Evolutionary conservation across 2,888 invertebrate genomes (phyloP).

Genomic region (Andrena bicolor): DNA sequence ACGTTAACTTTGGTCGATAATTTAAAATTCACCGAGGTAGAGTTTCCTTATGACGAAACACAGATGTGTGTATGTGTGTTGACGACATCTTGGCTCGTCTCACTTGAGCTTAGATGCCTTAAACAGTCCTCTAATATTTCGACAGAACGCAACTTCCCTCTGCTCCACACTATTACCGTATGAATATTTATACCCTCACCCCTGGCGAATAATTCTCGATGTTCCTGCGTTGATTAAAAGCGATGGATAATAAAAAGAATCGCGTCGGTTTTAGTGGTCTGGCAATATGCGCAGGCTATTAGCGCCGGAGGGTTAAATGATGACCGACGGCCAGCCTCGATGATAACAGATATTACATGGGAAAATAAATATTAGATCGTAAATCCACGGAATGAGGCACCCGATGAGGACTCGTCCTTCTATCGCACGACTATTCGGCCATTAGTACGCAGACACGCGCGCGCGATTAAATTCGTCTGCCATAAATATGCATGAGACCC

Average conservation of each 20-base stretch:
- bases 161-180: not conserved
- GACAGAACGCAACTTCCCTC: no score
- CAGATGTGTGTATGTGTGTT: no score
- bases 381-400: not conserved
- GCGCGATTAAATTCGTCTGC: constrained; percentile 47
- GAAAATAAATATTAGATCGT: constrained; percentile 25
- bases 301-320: constrained; percentile 18
- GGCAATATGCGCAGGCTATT: constrained; percentile 19
- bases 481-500: constrained; percentile 44
- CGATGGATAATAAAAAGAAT: constrained; percentile 1
- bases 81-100: no score
- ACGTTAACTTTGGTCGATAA: not conserved
- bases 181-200: constrained; percentile 43
- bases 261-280: not conserved
- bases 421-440: constrained; percentile 6
- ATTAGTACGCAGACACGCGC: constrained; percentile 26
- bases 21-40: not conserved
- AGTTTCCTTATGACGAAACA: no score
- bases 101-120: no score
- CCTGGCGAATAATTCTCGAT: not conserved
- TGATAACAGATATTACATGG: not conserved
- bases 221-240: constrained; percentile 10
- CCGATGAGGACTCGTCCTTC: not conserved
- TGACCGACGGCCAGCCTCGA: not conserved
- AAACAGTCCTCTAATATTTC: no score